Percentiles rank a stretch among this genome's conserved stretches.
These are phyloP conservation scores for Paragorgia papillata DNA, from an alignment of 92 coral and sea anemone species.

Conservation along the genomic window DNA sequence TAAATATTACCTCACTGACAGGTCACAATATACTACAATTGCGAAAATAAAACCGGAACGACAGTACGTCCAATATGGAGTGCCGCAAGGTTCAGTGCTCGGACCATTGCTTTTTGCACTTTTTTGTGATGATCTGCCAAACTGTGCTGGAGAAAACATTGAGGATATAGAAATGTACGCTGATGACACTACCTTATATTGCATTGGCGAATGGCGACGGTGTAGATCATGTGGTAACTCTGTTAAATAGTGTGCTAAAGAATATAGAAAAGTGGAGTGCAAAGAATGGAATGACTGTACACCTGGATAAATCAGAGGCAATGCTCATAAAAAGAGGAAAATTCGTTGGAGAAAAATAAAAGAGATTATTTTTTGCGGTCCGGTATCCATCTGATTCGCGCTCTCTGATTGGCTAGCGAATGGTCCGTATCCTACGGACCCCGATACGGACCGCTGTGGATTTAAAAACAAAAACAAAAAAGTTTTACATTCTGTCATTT, in stretches of 20 bases:
- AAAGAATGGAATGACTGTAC: too few species aligned
- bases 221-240: conserved; percentile 1
- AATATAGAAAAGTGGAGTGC: neutral
- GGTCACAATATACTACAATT: conserved; percentile 39
- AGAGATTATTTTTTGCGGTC: too few species aligned
- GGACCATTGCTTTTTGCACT: conserved; percentile 53
- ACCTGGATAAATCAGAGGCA: conserved; percentile 14
- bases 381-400: too few species aligned
- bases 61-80: conserved; percentile 36
- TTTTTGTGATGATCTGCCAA: conserved; percentile 47
- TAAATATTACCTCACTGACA: conserved; percentile 41
- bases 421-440: too few species aligned
- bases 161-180: conserved; percentile 35
- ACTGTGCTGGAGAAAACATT: neutral
- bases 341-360: conserved; percentile 30
- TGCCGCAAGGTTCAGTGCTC: conserved; percentile 43
- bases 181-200: conserved; percentile 40
- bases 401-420: too few species aligned
- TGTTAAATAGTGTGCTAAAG: neutral
- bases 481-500: too few species aligned
- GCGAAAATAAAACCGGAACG: conserved; percentile 39
- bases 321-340: conserved; percentile 12
- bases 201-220: conserved; percentile 10
- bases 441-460: too few species aligned
- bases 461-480: too few species aligned